A percentile compares a stretch with the other conserved stretches of the same genome.
These are phyloP conservation scores for Triplophysa yarkandensis DNA, from an alignment of 2,797 vertebrate species.

Conservation along the genomic window DNA sequence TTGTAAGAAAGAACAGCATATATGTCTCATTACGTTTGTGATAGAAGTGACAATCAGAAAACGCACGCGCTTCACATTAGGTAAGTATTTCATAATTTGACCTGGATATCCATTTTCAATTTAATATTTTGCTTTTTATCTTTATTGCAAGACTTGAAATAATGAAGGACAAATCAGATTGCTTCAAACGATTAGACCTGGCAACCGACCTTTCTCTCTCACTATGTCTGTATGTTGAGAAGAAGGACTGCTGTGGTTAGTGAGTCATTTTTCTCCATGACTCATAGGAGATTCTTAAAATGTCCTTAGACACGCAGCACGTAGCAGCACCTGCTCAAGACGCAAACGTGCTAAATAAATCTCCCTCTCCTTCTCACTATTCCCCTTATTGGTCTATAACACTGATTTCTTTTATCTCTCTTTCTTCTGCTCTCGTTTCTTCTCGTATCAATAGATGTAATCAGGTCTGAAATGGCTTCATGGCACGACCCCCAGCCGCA, in stretches of 20 bases:
- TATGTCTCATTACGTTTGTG: too few species aligned
- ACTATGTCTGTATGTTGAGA: neutral
- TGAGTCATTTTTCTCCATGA: constrained; percentile 42
- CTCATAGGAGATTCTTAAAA: constrained; percentile 38
- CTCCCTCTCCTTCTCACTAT: constrained; percentile 13
- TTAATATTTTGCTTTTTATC: too few species aligned
- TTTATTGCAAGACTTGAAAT: too few species aligned
- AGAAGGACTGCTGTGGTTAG: constrained; percentile 29
- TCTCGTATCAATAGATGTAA: constrained; percentile 37
- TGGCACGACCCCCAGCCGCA: constrained; percentile 33
- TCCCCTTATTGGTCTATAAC: neutral
- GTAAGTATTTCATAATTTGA: neutral
- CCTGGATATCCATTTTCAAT: too few species aligned
- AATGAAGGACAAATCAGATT: neutral
- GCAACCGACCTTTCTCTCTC: neutral
- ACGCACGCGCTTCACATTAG: neutral
- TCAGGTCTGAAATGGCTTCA: constrained; percentile 10
- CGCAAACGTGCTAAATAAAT: constrained; percentile 25
- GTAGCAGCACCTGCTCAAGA: constrained; percentile 44
- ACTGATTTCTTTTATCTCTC: neutral
- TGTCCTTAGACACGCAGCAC: constrained; percentile 19
- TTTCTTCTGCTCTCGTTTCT: constrained; percentile 5
- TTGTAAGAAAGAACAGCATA: too few species aligned
- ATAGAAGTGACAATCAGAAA: neutral
- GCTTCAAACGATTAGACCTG: neutral